Evolutionary conservation across 1,140 invertebrate genomes (phyloP).

Genomic region (Amyelois transitella): DNA sequence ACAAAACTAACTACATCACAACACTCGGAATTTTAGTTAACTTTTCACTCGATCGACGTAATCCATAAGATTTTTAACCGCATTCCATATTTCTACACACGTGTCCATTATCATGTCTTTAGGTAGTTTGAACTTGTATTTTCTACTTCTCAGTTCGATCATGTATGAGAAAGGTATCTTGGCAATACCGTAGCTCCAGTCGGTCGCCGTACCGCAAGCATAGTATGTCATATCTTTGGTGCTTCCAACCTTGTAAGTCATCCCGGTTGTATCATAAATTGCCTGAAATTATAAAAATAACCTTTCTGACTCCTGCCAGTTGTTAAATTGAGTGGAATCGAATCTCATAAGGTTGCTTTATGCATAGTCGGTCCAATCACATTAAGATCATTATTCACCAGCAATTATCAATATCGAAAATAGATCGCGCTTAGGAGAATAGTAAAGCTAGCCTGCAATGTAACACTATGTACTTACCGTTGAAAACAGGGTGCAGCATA

Average conservation of each 20-base stretch:
- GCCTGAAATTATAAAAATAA: constrained; percentile 52
- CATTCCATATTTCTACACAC: constrained; percentile 80
- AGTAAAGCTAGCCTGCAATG: too few relatives aligned
- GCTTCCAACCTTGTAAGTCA: constrained; percentile 57
- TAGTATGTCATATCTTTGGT: constrained; percentile 65
- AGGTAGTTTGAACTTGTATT: constrained; percentile 80
- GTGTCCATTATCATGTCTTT: constrained; percentile 79
- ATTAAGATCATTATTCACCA: too few relatives aligned
- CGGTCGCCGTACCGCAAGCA: constrained; percentile 80
- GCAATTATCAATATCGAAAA: too few relatives aligned
- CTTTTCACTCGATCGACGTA: constrained; percentile 35
- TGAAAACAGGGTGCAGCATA: too few relatives aligned
- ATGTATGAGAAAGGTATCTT: constrained; percentile 81
- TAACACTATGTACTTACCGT: too few relatives aligned
- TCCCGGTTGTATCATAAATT: constrained; percentile 49
- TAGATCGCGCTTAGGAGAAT: too few relatives aligned
- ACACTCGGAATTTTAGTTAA: background rate
- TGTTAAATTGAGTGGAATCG: too few relatives aligned
- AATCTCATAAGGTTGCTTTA: too few relatives aligned
- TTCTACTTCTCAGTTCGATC: constrained; percentile 80
- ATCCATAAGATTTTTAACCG: constrained; percentile 76
- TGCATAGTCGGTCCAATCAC: too few relatives aligned
- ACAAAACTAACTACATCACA: constrained; percentile 4
- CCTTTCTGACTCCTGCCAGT: too few relatives aligned
- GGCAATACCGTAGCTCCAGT: constrained; percentile 79